phyloP scores from a whole-genome alignment of 2,888 invertebrate genomes.

The Chloroclystis v-ata region DNA sequence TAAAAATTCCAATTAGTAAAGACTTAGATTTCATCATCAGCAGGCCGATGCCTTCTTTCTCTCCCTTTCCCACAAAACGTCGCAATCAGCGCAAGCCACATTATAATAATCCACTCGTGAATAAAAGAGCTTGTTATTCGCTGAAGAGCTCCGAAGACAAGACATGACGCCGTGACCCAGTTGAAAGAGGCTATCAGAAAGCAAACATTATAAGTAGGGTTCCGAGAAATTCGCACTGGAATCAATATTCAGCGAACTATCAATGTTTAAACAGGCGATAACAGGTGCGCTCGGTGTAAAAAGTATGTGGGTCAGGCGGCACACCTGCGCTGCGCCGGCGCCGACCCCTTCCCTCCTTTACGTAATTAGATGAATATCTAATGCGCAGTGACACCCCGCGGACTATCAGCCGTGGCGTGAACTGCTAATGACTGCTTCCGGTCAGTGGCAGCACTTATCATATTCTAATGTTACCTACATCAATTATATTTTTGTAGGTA shows the following conservation, averaged over 20 bases:
- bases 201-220: slow-evolving; percentile 24
- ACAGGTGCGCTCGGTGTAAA: slow-evolving; percentile 32
- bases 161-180: neutral
- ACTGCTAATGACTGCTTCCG: too few species aligned
- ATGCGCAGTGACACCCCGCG: slow-evolving; percentile 7
- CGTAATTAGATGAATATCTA: slow-evolving; percentile 4
- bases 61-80: too few species aligned
- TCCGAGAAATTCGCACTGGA: slow-evolving; percentile 42
- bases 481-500: too few species aligned
- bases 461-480: too few species aligned
- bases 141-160: neutral
- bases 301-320: slow-evolving; percentile 39
- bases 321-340: slow-evolving; percentile 29
- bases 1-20: too few species aligned
- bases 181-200: slow-evolving; percentile 23
- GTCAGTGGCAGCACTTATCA: too few species aligned
- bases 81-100: too few species aligned
- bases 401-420: neutral
- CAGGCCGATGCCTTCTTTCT: too few species aligned
- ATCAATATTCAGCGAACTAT: slow-evolving; percentile 32
- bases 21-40: too few species aligned
- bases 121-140: too few species aligned
- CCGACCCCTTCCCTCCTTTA: neutral
- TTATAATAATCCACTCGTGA: too few species aligned
- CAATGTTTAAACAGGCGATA: slow-evolving; percentile 39